Evolutionary conservation across 30 jellyfish, hydroid and myxozoan genomes (phyloP).

Genomic region (Aurelia sp.): DNA sequence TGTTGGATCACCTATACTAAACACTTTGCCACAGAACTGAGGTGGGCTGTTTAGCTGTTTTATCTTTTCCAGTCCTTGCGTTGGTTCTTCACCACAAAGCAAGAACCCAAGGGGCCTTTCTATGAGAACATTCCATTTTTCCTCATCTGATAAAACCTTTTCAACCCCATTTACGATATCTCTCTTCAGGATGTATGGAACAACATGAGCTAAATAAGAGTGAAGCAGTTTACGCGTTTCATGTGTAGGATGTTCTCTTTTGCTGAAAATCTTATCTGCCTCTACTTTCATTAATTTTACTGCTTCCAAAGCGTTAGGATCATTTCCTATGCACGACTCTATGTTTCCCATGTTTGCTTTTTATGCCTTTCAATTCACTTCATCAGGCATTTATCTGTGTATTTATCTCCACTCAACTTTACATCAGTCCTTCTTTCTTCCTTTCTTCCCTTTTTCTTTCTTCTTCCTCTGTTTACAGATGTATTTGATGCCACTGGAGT

Average conservation of each 20-base stretch:
- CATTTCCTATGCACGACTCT: slow-evolving; percentile 18
- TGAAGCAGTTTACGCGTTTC: not conserved
- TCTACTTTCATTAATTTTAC: slow-evolving; percentile 23
- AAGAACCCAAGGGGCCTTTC: slow-evolving; percentile 67
- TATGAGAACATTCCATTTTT: slow-evolving; percentile 44
- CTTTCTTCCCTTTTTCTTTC: too few relatives aligned
- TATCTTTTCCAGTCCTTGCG: slow-evolving; percentile 52
- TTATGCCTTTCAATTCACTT: too few relatives aligned
- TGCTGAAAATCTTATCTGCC: slow-evolving; percentile 2
- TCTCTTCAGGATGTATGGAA: slow-evolving; percentile 27
- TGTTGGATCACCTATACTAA: slow-evolving; percentile 94
- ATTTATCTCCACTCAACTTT: too few relatives aligned
- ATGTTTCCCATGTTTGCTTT: slow-evolving; percentile 51
- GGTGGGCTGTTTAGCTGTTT: slow-evolving; percentile 66
- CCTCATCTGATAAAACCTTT: slow-evolving; percentile 49
- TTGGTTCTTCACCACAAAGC: slow-evolving; percentile 77
- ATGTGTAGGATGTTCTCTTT: not conserved
- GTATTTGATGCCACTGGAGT: too few relatives aligned
- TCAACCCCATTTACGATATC: slow-evolving; percentile 51
- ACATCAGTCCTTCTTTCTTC: too few relatives aligned
- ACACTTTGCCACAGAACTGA: slow-evolving; percentile 83
- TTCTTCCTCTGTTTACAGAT: too few relatives aligned
- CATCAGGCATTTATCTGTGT: too few relatives aligned
- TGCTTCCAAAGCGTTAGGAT: slow-evolving; percentile 16
- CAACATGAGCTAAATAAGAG: slow-evolving; percentile 38